phyloP scores from a whole-genome alignment of 2,797 vertebrate species.

The Amniataba percoides region DNA sequence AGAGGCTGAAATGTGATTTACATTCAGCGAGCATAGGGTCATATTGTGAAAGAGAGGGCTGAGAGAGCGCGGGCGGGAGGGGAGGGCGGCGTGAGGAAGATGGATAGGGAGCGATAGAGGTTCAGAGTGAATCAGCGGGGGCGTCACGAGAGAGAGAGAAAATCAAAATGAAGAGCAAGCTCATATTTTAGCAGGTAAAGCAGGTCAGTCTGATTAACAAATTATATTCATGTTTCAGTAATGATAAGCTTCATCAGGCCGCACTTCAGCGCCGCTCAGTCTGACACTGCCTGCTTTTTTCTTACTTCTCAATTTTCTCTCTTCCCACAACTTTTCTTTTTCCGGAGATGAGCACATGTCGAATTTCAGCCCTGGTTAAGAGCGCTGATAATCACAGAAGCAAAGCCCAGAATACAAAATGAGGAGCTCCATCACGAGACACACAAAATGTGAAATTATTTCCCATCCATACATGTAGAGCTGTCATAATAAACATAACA shows the following conservation, averaged over 20 bases:
- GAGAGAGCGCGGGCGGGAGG: conserved; percentile 33
- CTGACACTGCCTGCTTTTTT: background rate
- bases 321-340: conserved; percentile 14
- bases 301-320: background rate
- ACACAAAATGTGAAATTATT: background rate
- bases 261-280: conserved; percentile 29
- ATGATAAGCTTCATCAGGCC: conserved; percentile 51
- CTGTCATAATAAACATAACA: background rate
- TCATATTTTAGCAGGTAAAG: conserved; percentile 62
- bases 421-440: conserved; percentile 7
- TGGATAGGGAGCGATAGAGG: conserved; percentile 43
- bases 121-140: conserved; percentile 39
- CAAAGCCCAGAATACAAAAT: conserved; percentile 31
- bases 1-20: conserved; percentile 82
- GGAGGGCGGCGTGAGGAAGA: conserved; percentile 36
- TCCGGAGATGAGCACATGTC: conserved; percentile 35
- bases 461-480: background rate
- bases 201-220: conserved; percentile 66
- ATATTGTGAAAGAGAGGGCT: conserved; percentile 50
- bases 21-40: conserved; percentile 63
- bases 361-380: conserved; percentile 20
- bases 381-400: conserved; percentile 34
- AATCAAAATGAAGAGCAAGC: conserved; percentile 42
- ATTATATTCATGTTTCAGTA: conserved; percentile 69
- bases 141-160: conserved; percentile 33